Evolutionary conservation across 2,113 vertebrate species (phyloP).

Genomic region (Riparia riparia): DNA sequence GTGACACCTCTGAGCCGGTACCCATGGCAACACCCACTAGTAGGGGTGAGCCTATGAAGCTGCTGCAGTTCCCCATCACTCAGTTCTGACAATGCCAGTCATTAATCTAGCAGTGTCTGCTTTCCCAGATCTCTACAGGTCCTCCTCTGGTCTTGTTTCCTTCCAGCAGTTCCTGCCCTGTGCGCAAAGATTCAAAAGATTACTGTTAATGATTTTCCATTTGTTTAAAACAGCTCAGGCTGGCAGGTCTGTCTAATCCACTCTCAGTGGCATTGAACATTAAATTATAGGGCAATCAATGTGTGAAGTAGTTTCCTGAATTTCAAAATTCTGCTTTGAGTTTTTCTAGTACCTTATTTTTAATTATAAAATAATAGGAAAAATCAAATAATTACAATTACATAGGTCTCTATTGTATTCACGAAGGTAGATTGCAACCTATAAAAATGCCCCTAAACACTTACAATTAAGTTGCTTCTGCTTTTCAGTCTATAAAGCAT

Average conservation of each 20-base stretch:
- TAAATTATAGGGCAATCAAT: constrained; percentile 59
- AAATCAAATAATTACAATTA: background rate
- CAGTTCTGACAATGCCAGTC: constrained; percentile 68
- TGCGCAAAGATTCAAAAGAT: constrained; percentile 65
- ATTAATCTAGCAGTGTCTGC: constrained; percentile 67
- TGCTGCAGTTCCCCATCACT: background rate
- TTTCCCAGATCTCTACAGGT: constrained; percentile 58
- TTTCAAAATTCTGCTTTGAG: constrained; percentile 59
- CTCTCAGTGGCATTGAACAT: constrained; percentile 51
- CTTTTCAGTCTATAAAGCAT: background rate
- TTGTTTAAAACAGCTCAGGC: constrained; percentile 70
- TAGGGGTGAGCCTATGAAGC: constrained; percentile 49
- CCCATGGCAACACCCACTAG: constrained; percentile 79
- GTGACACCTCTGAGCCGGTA: constrained; percentile 77
- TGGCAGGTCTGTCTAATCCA: constrained; percentile 72
- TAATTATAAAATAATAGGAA: background rate
- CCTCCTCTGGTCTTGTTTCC: constrained; percentile 59
- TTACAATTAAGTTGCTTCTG: background rate
- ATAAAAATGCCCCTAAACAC: background rate
- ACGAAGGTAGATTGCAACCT: background rate
- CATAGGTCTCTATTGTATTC: background rate
- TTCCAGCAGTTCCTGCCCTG: constrained; percentile 60
- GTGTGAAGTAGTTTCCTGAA: background rate
- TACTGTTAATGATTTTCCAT: constrained; percentile 75
- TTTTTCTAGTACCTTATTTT: background rate